phyloP scores from a whole-genome alignment of 2,113 vertebrate genomes.

The Fulica atra region DNA sequence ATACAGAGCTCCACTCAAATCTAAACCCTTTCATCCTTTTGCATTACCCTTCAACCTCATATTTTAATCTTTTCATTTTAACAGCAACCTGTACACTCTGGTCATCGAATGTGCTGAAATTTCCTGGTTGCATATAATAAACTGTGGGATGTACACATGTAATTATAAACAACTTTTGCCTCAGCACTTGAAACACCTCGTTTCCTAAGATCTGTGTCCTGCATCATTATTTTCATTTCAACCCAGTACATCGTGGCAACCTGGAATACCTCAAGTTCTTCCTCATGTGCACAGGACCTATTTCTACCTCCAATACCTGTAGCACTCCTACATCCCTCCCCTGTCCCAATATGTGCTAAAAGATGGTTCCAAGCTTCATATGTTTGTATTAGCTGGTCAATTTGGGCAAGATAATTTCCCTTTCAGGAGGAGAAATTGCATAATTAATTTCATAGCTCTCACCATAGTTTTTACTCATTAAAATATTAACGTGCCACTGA shows the following conservation, averaged over 20 bases:
- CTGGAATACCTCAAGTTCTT: background rate
- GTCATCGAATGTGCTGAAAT: background rate
- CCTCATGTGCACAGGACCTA: too few relatives aligned
- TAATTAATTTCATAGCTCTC: background rate
- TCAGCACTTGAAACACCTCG: background rate
- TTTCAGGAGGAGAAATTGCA: background rate
- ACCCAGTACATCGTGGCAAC: background rate
- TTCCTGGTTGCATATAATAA: background rate
- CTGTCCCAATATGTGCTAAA: background rate
- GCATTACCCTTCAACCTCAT: background rate
- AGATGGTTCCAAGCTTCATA: background rate
- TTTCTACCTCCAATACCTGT: background rate
- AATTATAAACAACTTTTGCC: background rate
- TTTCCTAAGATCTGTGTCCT: background rate
- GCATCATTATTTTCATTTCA: background rate
- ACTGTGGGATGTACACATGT: background rate
- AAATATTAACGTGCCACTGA: background rate
- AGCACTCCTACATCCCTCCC: background rate
- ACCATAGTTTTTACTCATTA: background rate
- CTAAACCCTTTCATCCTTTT: background rate
- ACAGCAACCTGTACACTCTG: background rate
- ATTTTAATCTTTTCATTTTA: background rate
- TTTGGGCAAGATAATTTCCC: background rate
- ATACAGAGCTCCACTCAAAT: background rate
- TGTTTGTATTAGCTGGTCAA: background rate